phyloP scores from a whole-genome alignment of 2,797 vertebrate species.

The Cichlasoma orientale region DNA sequence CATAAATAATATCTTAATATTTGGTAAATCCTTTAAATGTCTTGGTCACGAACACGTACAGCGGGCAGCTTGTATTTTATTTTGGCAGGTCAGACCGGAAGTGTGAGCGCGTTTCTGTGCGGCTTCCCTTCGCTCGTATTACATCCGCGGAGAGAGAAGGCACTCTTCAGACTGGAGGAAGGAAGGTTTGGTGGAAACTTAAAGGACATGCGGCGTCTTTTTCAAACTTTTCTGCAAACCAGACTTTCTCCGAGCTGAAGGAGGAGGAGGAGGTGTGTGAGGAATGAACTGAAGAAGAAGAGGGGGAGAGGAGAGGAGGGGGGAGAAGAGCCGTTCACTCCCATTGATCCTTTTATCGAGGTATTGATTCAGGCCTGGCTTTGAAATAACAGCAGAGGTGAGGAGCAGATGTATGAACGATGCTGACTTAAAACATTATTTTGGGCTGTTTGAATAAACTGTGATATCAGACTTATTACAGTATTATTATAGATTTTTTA shows the following conservation, averaged over 20 bases:
- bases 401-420: neutral
- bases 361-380: conserved; percentile 63
- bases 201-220: conserved; percentile 64
- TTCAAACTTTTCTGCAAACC: conserved; percentile 28
- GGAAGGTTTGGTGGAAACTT: conserved; percentile 39
- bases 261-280: neutral
- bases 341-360: conserved; percentile 60
- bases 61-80: conserved; percentile 32
- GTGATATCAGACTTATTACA: neutral
- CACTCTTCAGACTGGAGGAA: conserved; percentile 30
- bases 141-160: conserved; percentile 27
- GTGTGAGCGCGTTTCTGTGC: accelerated
- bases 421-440: neutral
- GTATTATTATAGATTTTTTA: neutral
- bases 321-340: conserved; percentile 44
- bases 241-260: conserved; percentile 14
- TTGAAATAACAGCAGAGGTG: conserved; percentile 22
- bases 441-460: neutral
- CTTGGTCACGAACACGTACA: neutral
- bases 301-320: conserved; percentile 1
- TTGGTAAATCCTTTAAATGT: neutral
- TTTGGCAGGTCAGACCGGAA: conserved; percentile 46
- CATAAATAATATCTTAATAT: neutral
- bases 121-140: conserved; percentile 7
- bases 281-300: conserved; percentile 49